Evolutionary conservation across 2,797 vertebrate genomes (phyloP).

Genomic region (Gymnopithys bicolor): DNA sequence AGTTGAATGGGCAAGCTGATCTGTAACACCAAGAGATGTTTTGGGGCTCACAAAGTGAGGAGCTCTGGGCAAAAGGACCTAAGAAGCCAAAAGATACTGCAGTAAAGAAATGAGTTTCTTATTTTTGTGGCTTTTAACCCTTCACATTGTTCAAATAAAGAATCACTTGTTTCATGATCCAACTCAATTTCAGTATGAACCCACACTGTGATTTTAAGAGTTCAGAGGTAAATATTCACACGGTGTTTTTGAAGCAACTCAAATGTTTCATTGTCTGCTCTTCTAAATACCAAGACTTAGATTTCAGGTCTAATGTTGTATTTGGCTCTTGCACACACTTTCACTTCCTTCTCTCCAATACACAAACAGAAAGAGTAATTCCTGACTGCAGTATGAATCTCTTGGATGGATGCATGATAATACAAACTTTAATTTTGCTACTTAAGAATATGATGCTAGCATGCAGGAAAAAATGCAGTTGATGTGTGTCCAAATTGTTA

Average conservation of each 20-base stretch:
- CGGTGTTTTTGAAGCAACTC: background rate
- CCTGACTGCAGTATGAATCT: background rate
- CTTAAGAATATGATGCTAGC: background rate
- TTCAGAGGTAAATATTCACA: background rate
- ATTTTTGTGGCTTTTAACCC: background rate
- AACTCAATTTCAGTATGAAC: background rate
- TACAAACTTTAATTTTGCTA: background rate
- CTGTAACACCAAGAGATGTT: accelerated
- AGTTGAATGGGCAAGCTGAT: background rate
- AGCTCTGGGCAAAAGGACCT: background rate
- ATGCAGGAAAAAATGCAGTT: background rate
- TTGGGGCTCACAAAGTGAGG: background rate
- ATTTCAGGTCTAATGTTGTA: background rate
- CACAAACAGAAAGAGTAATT: background rate
- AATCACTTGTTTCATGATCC: background rate
- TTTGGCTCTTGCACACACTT: background rate
- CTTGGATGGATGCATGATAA: background rate
- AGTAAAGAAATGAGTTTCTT: background rate
- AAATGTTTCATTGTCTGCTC: background rate
- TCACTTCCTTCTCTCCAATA: background rate
- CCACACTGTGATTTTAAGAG: background rate
- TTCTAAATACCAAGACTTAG: background rate
- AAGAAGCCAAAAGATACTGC: background rate
- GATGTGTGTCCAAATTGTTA: background rate
- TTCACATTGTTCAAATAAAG: background rate